Percentiles rank a stretch among this genome's conserved stretches.
Evolutionary conservation across 2,113 vertebrate genomes (phyloP).

Genomic region (Sorex araneus): DNA sequence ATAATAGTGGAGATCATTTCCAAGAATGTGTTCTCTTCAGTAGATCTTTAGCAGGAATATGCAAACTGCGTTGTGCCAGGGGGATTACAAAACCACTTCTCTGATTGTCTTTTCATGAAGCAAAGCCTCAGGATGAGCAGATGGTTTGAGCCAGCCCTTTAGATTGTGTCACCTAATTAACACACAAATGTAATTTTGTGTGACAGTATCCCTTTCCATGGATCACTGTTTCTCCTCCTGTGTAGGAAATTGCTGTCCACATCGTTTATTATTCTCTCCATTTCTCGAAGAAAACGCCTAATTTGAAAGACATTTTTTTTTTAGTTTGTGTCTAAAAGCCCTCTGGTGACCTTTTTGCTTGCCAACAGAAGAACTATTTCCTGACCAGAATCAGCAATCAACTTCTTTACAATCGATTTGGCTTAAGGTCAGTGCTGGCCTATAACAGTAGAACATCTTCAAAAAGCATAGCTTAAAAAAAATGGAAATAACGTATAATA

Average conservation of each 20-base stretch:
- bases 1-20: neutral
- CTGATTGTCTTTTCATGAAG: neutral
- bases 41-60: neutral
- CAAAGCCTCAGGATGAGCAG: neutral
- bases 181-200: slow-evolving; percentile 34
- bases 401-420: neutral
- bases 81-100: neutral
- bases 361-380: slow-evolving; percentile 38
- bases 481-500: slow-evolving; percentile 33
- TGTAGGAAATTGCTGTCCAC: slow-evolving; percentile 27
- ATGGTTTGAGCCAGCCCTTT: neutral
- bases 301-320: slow-evolving; percentile 66
- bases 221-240: slow-evolving; percentile 50
- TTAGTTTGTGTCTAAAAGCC: slow-evolving; percentile 32
- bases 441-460: neutral
- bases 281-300: slow-evolving; percentile 10
- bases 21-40: neutral
- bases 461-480: slow-evolving; percentile 29
- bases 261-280: slow-evolving; percentile 38
- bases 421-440: neutral
- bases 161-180: slow-evolving; percentile 47
- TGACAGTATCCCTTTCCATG: slow-evolving; percentile 34
- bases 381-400: slow-evolving; percentile 40
- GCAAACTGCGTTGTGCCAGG: neutral
- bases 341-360: slow-evolving; percentile 54